These are phyloP conservation scores for Mus pahari DNA, from an alignment of 2,113 vertebrate species.

Conservation along the genomic window DNA sequence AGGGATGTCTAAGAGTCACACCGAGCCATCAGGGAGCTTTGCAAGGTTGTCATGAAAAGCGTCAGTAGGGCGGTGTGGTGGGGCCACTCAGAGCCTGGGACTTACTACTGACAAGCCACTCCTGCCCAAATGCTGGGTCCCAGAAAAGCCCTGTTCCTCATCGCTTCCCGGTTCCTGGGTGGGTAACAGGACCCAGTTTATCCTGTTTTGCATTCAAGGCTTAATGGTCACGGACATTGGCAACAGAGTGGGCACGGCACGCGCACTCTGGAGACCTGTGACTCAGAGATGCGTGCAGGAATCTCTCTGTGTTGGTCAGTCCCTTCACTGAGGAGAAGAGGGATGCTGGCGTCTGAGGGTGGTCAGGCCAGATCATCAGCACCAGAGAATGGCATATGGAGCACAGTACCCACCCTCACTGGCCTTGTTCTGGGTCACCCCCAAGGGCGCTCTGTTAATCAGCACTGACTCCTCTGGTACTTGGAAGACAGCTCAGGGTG, in stretches of 20 bases:
- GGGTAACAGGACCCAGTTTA: neutral
- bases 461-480: neutral
- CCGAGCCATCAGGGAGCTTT: neutral
- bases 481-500: neutral
- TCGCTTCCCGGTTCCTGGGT: neutral
- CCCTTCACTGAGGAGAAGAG: neutral
- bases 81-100: neutral
- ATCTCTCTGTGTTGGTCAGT: neutral
- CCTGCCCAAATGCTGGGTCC: neutral
- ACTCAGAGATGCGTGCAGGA: neutral
- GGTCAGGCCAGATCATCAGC: neutral
- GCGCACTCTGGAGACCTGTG: neutral
- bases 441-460: neutral
- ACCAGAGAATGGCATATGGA: neutral
- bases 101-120: neutral
- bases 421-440: neutral
- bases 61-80: too few relatives aligned
- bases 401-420: too few relatives aligned
- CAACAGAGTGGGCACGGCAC: neutral
- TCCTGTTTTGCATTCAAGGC: neutral
- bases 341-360: neutral
- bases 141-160: neutral
- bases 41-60: neutral
- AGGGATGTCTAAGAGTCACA: neutral
- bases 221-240: neutral